Conservation (phyloP, 2,797 vertebrate genomes). For the Miichthys miiuy region DNA sequence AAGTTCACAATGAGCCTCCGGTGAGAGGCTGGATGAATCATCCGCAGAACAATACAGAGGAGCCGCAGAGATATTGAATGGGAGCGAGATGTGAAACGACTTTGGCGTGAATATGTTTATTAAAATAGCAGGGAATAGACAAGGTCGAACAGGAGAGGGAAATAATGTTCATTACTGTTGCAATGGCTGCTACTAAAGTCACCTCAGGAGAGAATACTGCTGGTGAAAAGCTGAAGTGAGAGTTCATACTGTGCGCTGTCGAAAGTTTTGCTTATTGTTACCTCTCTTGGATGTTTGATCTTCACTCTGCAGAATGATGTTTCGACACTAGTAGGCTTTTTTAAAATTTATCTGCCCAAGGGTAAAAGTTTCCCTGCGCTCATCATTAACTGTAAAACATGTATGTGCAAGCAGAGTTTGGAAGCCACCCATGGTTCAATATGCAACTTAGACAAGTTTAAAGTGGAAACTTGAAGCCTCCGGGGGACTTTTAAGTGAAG, state of each 20-base stretch:
- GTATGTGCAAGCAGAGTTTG: neutral
- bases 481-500: neutral
- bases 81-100: conserved; percentile 80
- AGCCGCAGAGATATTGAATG: conserved; percentile 77
- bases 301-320: conserved; percentile 14
- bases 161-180: conserved; percentile 3
- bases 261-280: neutral
- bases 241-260: conserved; percentile 2
- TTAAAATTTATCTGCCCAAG: neutral
- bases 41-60: conserved; percentile 61
- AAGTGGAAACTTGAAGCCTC: neutral
- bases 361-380: neutral
- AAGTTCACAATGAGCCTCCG: conserved; percentile 91
- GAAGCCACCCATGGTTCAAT: neutral
- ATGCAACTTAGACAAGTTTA: neutral
- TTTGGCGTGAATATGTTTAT: conserved; percentile 81
- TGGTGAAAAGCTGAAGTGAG: neutral
- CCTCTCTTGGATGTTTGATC: conserved; percentile 15
- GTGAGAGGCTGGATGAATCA: conserved; percentile 86
- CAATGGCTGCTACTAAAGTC: neutral
- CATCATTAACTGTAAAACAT: neutral
- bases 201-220: conserved; percentile 1
- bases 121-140: conserved; percentile 59
- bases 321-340: conserved; percentile 15
- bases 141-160: conserved; percentile 52